Conservation (phyloP, 2,113 vertebrate species). For the Connochaetes taurinus region DNA sequence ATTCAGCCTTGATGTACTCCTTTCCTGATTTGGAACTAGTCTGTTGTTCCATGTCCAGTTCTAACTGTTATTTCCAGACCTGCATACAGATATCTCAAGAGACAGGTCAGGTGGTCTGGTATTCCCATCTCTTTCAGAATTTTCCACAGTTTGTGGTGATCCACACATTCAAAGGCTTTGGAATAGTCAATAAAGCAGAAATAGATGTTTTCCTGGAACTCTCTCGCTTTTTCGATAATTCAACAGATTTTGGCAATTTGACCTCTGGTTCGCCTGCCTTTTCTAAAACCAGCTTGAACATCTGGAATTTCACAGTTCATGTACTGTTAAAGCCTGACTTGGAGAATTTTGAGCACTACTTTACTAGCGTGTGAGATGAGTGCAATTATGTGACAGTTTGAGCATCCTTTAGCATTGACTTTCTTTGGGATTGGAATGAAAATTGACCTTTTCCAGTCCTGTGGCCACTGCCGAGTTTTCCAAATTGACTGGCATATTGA, state of each 20-base stretch:
- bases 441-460: neutral
- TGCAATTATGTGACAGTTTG: neutral
- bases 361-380: neutral
- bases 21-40: neutral
- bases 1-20: neutral
- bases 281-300: neutral
- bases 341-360: neutral
- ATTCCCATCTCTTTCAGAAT: neutral
- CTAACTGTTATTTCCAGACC: neutral
- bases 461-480: neutral
- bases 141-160: neutral
- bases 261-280: neutral
- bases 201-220: neutral
- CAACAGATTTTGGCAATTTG: neutral
- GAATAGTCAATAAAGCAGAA: neutral
- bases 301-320: neutral
- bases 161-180: neutral
- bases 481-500: neutral
- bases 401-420: neutral
- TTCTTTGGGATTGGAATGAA: neutral
- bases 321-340: neutral
- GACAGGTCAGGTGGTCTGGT: neutral
- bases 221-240: neutral
- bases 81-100: neutral
- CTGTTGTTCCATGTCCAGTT: neutral